Conservation (phyloP, 2,888 invertebrate genomes). For the Capitulum mitella region DNA sequence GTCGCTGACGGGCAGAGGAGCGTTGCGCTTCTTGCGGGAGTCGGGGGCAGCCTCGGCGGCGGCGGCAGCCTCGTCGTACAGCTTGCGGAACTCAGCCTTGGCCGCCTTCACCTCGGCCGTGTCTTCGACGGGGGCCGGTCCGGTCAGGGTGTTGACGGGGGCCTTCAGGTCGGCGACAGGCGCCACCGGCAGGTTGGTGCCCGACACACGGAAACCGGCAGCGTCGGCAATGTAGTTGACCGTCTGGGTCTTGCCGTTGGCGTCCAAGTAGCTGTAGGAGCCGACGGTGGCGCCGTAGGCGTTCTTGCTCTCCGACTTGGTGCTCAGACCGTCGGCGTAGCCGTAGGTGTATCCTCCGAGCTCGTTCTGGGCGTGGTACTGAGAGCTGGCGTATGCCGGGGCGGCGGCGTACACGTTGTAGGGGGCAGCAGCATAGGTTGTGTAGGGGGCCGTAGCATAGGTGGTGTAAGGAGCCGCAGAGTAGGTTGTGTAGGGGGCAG, state of each 20-base stretch:
- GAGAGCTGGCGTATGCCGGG: no score
- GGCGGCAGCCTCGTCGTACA: no score
- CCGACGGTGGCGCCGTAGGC: slow-evolving; percentile 32
- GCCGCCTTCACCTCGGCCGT: no score
- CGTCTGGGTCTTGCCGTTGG: slow-evolving; percentile 50
- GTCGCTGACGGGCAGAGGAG: slow-evolving; percentile 38
- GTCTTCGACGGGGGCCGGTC: slow-evolving; percentile 39
- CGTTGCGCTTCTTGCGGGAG: not conserved
- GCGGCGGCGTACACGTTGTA: no score
- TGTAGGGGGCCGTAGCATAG: no score
- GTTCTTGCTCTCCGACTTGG: slow-evolving; percentile 51
- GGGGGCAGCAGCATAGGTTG: no score
- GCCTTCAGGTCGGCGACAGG: slow-evolving; percentile 37
- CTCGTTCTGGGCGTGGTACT: no score
- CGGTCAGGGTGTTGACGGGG: slow-evolving; percentile 39
- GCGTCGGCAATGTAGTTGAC: slow-evolving; percentile 41
- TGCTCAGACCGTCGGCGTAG: slow-evolving; percentile 56
- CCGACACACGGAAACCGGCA: slow-evolving; percentile 56
- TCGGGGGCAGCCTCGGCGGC: no score
- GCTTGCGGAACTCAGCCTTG: no score
- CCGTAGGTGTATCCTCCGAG: slow-evolving; percentile 47
- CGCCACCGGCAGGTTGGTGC: slow-evolving; percentile 52
- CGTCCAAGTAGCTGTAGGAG: slow-evolving; percentile 34
- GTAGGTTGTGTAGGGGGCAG: no score
- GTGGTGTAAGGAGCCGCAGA: no score